phyloP scores from a whole-genome alignment of 1,140 invertebrate species.

The Plodia interpunctella region DNA sequence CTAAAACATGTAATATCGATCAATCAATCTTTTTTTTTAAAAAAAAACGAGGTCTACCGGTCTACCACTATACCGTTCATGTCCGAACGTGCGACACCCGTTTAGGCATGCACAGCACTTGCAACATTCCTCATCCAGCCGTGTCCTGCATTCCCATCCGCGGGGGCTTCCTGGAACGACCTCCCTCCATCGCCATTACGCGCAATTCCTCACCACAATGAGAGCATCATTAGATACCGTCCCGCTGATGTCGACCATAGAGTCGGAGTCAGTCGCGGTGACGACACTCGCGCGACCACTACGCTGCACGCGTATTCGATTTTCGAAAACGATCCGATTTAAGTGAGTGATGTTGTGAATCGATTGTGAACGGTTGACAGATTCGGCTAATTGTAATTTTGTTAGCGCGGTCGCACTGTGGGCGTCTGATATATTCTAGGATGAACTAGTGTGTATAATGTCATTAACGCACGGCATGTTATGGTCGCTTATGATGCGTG shows the following conservation, averaged over 20 bases:
- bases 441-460: not conserved
- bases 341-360: slow-evolving; percentile 27
- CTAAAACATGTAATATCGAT: too few species aligned
- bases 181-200: slow-evolving; percentile 42
- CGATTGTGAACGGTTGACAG: slow-evolving; percentile 41
- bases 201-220: slow-evolving; percentile 39
- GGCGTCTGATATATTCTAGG: slow-evolving; percentile 22
- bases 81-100: not conserved
- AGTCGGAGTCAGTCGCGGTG: slow-evolving; percentile 44
- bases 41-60: not conserved
- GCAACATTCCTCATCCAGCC: slow-evolving; percentile 36
- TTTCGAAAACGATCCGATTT: slow-evolving; percentile 19
- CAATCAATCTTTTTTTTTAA: too few species aligned
- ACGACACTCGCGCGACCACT: slow-evolving; percentile 52
- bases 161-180: slow-evolving; percentile 50
- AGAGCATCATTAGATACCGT: slow-evolving; percentile 50
- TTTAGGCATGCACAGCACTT: not conserved
- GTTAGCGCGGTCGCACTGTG: slow-evolving; percentile 35
- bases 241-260: slow-evolving; percentile 32
- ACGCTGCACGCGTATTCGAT: slow-evolving; percentile 32
- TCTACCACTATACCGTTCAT: not conserved
- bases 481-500: not conserved
- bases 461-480: not conserved
- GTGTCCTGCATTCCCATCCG: slow-evolving; percentile 59
- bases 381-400: slow-evolving; percentile 45